Percentiles rank a stretch among this genome's conserved stretches.
Conservation (phyloP, 2,888 invertebrate species). For the Ellobium chinense region DNA sequence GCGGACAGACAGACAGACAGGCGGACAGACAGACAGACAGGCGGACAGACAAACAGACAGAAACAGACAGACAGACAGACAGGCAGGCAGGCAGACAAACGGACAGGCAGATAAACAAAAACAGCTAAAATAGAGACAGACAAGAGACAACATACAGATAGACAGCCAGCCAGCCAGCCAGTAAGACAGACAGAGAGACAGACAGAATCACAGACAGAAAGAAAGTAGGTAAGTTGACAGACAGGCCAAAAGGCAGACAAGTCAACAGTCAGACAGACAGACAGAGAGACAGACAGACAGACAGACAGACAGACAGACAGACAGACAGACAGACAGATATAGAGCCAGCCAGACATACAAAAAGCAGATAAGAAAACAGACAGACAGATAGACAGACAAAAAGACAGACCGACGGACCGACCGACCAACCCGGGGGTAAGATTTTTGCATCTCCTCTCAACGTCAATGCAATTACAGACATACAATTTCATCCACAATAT, state of each 20-base stretch:
- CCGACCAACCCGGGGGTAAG: too few relatives aligned
- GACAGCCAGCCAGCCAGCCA: not conserved
- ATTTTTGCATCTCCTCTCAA: too few relatives aligned
- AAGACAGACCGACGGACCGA: too few relatives aligned
- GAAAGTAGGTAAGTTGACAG: not conserved
- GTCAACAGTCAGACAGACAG: not conserved
- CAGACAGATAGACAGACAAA: not conserved
- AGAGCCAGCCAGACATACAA: not conserved
- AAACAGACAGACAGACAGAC: not conserved
- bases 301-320: slow-evolving; percentile 10
- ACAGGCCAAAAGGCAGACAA: not conserved
- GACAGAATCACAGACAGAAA: too few relatives aligned
- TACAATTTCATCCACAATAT: too few relatives aligned
- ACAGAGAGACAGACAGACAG: slow-evolving; percentile 5
- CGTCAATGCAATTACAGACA: too few relatives aligned
- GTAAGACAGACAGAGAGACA: not conserved
- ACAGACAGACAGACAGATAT: not conserved
- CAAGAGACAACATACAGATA: not conserved
- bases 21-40: not conserved
- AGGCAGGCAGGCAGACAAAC: not conserved
- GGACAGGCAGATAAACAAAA: not conserved
- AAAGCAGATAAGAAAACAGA: not conserved
- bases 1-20: not conserved
- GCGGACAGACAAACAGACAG: not conserved
- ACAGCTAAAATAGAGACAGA: not conserved